Evolutionary conservation across 2,888 invertebrate species (phyloP), one percentile per base, ranked within the genome.

Genomic region (Odontothrips loti): DNA sequence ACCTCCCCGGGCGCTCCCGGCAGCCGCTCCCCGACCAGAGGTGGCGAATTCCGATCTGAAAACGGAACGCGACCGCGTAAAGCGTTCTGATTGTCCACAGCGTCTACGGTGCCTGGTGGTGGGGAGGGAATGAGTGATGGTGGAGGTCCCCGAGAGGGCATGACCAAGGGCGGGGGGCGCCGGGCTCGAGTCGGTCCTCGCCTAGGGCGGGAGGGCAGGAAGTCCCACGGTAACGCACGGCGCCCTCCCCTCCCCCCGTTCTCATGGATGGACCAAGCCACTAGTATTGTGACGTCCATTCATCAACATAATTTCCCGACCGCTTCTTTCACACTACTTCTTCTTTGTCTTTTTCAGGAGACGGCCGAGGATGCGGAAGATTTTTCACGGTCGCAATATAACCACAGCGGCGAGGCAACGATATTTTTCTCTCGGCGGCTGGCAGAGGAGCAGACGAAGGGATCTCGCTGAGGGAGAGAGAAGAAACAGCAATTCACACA

Each of bases 291-390:
- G 68, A 75, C 68, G 68, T 75, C 27, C 68, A 75, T 75, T 75
- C 68, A 75, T 75, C 68, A 75, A 75, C 68, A 75, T 75, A 75
- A 75, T 75, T 75, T 75, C 68, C 23, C 68, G 68, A 27, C 23
- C 68, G 68, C 17, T 9, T 20, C 58, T 58, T 58, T 20, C 58
- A 58, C 58, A 58, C 58, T 58, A 58, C 58, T 58, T 58, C 58
- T 58, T 58, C 58, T 51, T 20, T 20, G 51, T 51, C 20, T 58
- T 17, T 20, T 58, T 17, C 58, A 17, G 58, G 58, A 15, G 58
- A 58, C 58, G 20, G 58, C 58, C 58, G 58, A 15, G 58, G 58
- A 58, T 58, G 58, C 58, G 58, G 58, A 17, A 17, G 58, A 20
- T 58, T 58, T 51, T 58, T 58, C 58, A 58, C 58, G 58, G 58